Percentiles rank a stretch among this genome's conserved stretches.
phyloP scores from a whole-genome alignment of 1,140 invertebrate species.

The Venustaconcha ellipsiformis region DNA sequence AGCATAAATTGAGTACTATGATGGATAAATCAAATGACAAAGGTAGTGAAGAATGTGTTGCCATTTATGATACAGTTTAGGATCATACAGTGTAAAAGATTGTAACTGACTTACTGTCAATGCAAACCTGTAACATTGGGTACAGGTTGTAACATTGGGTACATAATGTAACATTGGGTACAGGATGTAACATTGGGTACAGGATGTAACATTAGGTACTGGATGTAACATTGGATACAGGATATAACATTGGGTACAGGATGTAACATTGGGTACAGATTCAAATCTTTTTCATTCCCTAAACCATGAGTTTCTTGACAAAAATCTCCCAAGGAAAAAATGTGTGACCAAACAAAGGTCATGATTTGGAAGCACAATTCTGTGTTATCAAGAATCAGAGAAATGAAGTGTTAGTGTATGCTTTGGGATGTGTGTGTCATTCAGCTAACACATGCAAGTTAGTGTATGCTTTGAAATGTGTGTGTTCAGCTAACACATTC shows the following conservation, averaged over 20 bases:
- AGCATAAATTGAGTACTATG: neutral
- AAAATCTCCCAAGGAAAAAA: too few species aligned
- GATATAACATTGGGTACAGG: neutral
- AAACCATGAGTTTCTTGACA: too few species aligned
- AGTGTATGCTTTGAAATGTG: too few species aligned
- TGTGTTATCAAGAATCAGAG: too few species aligned
- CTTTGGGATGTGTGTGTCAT: too few species aligned
- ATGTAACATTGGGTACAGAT: neutral
- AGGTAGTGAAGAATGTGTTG: slow-evolving; percentile 6
- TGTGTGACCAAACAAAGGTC: neutral
- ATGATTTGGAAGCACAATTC: too few species aligned
- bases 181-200: neutral
- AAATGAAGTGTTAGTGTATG: too few species aligned
- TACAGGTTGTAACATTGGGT: neutral
- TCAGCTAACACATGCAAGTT: too few species aligned
- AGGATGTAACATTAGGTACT: neutral
- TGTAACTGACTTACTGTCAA: slow-evolving; percentile 6
- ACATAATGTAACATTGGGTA: neutral
- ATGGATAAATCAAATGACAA: slow-evolving; percentile 17
- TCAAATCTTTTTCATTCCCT: too few species aligned
- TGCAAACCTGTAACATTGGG: slow-evolving; percentile 15
- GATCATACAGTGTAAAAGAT: neutral
- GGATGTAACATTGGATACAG: neutral
- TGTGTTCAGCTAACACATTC: too few species aligned
- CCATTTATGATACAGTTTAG: slow-evolving; percentile 4